Conservation (phyloP, 2,888 invertebrate species). For the Ariolimax columbianus region DNA sequence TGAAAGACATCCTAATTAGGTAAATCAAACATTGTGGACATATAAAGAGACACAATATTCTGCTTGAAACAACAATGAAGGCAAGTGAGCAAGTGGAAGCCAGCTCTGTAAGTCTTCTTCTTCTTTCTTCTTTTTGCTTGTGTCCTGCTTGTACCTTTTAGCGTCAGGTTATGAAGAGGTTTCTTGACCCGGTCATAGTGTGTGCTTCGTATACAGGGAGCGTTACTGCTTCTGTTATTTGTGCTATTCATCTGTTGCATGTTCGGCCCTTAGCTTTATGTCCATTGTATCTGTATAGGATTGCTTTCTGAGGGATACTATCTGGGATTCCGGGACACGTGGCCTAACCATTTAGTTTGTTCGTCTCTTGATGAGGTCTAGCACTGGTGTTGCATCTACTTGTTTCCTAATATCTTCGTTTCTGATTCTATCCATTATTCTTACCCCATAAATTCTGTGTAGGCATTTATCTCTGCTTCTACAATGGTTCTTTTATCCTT, state of each 20-base stretch:
- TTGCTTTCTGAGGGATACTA: too few species aligned
- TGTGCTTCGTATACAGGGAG: background rate
- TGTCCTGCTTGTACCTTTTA: too few species aligned
- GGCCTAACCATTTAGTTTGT: background rate
- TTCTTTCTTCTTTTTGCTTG: too few species aligned
- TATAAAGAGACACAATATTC: too few species aligned
- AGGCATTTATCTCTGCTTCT: background rate
- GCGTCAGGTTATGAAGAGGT: background rate
- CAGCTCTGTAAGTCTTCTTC: too few species aligned
- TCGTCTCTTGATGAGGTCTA: background rate
- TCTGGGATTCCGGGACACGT: background rate
- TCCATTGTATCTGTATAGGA: background rate
- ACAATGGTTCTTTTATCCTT: background rate
- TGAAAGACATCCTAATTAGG: too few species aligned
- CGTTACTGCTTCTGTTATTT: background rate
- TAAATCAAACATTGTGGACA: too few species aligned
- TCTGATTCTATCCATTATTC: background rate
- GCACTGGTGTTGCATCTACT: background rate
- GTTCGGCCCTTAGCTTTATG: background rate
- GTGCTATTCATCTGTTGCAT: background rate
- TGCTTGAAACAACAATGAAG: too few species aligned
- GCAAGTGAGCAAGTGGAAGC: too few species aligned
- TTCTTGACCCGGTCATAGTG: too few species aligned
- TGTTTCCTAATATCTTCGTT: background rate
- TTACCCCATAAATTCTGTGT: background rate